Percentiles rank a stretch among this genome's conserved stretches.
phyloP scores from a whole-genome alignment of 2,888 invertebrate species.

The Chrysodeixis includens region DNA sequence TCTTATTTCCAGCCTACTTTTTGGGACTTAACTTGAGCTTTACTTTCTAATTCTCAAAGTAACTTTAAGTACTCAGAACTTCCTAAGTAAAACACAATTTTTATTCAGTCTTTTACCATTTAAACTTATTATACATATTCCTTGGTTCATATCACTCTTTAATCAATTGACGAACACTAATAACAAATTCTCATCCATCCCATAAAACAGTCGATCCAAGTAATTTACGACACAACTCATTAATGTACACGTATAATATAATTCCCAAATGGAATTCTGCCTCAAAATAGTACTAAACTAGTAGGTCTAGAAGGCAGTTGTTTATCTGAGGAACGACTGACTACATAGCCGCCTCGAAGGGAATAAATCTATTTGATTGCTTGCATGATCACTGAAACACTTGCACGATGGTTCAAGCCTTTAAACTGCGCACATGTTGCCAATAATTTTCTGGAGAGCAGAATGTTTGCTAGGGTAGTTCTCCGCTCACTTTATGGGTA shows the following conservation, averaged over 20 bases:
- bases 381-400: constrained; percentile 57
- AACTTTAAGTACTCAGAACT: neutral
- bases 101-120: neutral
- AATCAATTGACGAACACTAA: constrained; percentile 12
- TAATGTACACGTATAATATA: constrained; percentile 14
- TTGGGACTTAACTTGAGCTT: neutral
- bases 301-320: constrained; percentile 15
- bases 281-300: constrained; percentile 19
- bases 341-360: constrained; percentile 47
- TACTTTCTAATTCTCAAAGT: neutral
- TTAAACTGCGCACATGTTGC: constrained; percentile 52
- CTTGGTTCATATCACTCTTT: constrained; percentile 7
- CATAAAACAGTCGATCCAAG: constrained; percentile 5
- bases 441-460: constrained; percentile 47
- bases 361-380: constrained; percentile 72
- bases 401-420: constrained; percentile 31
- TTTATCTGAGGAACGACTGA: constrained; percentile 30
- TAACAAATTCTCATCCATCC: constrained; percentile 11
- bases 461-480: constrained; percentile 6
- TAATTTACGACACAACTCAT: constrained; percentile 8
- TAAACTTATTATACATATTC: neutral
- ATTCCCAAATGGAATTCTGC: constrained; percentile 31
- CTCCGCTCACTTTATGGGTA: constrained; percentile 15
- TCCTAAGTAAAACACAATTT: neutral
- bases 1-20: neutral